Conservation (phyloP, 30 jellyfish, hydroid and myxozoan genomes). For the Cassiopea xamachana region DNA sequence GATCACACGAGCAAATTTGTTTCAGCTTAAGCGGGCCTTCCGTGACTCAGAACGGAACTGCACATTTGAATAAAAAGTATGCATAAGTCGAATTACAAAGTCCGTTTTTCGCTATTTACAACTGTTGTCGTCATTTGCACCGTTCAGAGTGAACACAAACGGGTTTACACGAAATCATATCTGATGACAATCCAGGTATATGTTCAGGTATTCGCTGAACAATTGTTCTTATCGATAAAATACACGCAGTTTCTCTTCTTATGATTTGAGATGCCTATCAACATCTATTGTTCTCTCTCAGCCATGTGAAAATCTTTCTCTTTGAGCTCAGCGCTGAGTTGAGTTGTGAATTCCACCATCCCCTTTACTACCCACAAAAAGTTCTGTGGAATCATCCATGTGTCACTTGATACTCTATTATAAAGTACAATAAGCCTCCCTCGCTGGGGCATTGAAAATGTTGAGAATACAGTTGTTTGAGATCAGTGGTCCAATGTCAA, state of each 20-base stretch:
- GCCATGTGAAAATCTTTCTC: constrained; percentile 47
- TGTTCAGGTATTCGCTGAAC: background rate
- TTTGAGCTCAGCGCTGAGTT: background rate
- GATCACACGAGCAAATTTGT: background rate
- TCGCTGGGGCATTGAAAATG: constrained; percentile 26
- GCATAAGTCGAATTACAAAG: background rate
- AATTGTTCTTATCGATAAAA: constrained; percentile 7
- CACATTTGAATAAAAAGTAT: background rate
- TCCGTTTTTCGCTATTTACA: background rate
- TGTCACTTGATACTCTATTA: constrained; percentile 7
- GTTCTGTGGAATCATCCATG: background rate
- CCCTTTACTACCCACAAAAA: background rate
- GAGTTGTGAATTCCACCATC: constrained; percentile 39
- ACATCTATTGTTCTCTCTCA: constrained; percentile 53
- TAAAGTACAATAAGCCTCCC: background rate
- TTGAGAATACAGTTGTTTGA: background rate
- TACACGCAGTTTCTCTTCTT: constrained; percentile 1
- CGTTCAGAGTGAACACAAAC: background rate
- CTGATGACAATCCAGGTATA: constrained; percentile 27
- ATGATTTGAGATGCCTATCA: constrained; percentile 36
- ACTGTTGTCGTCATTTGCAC: background rate
- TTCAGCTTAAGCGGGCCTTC: constrained; percentile 7
- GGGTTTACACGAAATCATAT: background rate
- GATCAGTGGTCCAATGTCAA: background rate
- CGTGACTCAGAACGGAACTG: constrained; percentile 38